phyloP scores from a whole-genome alignment of 2,113 vertebrate species.

The Vicugna pacos region DNA sequence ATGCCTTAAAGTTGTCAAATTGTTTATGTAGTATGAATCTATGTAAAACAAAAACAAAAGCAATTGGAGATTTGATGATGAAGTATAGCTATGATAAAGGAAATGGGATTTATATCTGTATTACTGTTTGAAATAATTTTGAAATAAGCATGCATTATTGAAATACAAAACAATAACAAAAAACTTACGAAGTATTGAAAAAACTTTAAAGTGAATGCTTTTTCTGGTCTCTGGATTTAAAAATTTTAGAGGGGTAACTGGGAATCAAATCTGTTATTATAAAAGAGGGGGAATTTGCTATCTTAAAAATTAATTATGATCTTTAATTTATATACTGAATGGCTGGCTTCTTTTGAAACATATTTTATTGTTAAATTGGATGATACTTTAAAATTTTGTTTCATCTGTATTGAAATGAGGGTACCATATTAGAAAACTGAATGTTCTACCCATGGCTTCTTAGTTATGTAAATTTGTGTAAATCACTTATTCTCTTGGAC shows the following conservation, averaged over 20 bases:
- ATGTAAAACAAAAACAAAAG: conserved; percentile 7
- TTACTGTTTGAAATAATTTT: conserved; percentile 2
- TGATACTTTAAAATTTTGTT: background rate
- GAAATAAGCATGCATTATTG: background rate
- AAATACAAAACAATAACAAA: background rate
- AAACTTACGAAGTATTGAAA: background rate
- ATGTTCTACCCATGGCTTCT: background rate
- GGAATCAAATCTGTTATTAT: background rate
- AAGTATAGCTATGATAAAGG: background rate
- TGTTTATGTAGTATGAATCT: background rate
- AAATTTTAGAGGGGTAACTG: background rate
- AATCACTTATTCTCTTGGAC: background rate
- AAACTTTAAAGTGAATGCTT: background rate
- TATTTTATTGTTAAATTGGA: background rate
- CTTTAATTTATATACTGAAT: background rate
- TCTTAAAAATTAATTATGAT: background rate
- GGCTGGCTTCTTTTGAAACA: background rate
- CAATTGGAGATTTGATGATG: background rate
- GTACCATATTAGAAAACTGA: background rate
- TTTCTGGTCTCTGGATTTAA: background rate
- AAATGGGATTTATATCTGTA: background rate
- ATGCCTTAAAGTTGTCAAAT: background rate
- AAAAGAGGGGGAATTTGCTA: background rate
- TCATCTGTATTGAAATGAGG: conserved; percentile 14
- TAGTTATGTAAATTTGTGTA: background rate